phyloP scores from a whole-genome alignment of 2,113 vertebrate genomes.

The Bagarius yarrelli region DNA sequence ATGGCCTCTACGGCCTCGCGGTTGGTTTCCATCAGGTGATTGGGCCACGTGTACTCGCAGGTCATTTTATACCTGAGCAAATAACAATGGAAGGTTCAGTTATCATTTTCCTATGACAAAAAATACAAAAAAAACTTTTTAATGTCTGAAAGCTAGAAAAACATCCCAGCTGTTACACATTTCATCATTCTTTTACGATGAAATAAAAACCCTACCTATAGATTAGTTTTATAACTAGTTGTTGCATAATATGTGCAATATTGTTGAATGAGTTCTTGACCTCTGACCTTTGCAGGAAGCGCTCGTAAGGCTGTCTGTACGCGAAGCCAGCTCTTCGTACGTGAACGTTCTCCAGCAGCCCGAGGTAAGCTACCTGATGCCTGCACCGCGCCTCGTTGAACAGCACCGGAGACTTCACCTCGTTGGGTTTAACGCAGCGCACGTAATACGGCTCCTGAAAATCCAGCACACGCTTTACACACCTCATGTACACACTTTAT shows the following conservation, averaged over 20 bases:
- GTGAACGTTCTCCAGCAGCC: conserved; percentile 89
- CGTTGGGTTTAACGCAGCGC: conserved; percentile 91
- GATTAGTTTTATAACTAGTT: neutral
- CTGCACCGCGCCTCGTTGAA: conserved; percentile 80
- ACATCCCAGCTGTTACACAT: neutral
- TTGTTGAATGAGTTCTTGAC: neutral
- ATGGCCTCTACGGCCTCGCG: conserved; percentile 80
- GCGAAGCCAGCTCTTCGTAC: conserved; percentile 90
- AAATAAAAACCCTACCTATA: neutral
- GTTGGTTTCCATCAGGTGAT: conserved; percentile 86
- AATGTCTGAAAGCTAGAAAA: neutral
- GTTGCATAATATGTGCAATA: neutral
- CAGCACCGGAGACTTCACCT: conserved; percentile 76
- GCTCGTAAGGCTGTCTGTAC: conserved; percentile 84
- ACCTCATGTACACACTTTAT: neutral
- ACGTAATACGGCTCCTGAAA: conserved; percentile 90
- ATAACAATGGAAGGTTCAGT: neutral
- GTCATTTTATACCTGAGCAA: conserved; percentile 90
- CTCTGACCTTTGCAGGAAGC: conserved; percentile 86
- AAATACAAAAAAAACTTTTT: neutral
- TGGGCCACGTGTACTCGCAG: conserved; percentile 95
- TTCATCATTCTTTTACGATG: neutral
- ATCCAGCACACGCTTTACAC: conserved; percentile 4
- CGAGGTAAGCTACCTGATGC: conserved; percentile 89
- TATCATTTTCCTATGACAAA: neutral